phyloP scores from a whole-genome alignment of 1,140 invertebrate genomes.

The Aricia agestis region DNA sequence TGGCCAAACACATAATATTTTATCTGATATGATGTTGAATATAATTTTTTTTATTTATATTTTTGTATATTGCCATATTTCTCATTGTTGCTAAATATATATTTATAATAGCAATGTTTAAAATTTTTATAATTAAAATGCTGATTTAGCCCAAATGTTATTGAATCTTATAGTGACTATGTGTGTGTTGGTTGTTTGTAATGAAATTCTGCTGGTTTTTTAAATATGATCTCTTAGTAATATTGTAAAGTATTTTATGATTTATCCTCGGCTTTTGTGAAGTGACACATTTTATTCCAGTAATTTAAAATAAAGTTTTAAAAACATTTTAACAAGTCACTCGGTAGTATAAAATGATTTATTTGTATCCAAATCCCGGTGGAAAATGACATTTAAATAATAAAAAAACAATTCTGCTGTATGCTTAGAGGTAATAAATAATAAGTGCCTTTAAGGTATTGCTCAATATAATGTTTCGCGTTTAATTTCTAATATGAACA shows the following conservation, averaged over 20 bases:
- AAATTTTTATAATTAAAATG: constrained; percentile 25
- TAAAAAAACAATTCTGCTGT: not conserved
- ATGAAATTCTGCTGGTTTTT: constrained; percentile 15
- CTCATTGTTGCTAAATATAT: constrained; percentile 63
- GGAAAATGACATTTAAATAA: too few relatives aligned
- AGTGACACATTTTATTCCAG: not conserved
- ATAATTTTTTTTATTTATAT: constrained; percentile 29
- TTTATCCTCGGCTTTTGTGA: not conserved
- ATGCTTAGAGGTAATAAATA: not conserved
- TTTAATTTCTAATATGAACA: not conserved
- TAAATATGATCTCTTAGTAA: constrained; percentile 13
- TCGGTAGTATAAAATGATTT: too few relatives aligned
- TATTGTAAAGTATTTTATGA: constrained; percentile 8
- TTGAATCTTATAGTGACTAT: constrained; percentile 31
- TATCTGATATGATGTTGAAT: constrained; percentile 6
- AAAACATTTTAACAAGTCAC: too few relatives aligned
- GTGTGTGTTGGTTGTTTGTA: constrained; percentile 18
- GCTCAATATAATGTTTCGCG: not conserved
- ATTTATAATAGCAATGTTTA: constrained; percentile 21
- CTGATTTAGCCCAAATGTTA: constrained; percentile 39
- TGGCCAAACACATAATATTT: constrained; percentile 16
- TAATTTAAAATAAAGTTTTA: not conserved
- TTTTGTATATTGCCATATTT: constrained; percentile 59
- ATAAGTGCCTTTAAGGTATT: not conserved
- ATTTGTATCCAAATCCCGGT: too few relatives aligned